A percentile compares a stretch with the other conserved stretches of the same genome.
phyloP scores from a whole-genome alignment of 2,797 vertebrate species.

The Trachops cirrhosus region DNA sequence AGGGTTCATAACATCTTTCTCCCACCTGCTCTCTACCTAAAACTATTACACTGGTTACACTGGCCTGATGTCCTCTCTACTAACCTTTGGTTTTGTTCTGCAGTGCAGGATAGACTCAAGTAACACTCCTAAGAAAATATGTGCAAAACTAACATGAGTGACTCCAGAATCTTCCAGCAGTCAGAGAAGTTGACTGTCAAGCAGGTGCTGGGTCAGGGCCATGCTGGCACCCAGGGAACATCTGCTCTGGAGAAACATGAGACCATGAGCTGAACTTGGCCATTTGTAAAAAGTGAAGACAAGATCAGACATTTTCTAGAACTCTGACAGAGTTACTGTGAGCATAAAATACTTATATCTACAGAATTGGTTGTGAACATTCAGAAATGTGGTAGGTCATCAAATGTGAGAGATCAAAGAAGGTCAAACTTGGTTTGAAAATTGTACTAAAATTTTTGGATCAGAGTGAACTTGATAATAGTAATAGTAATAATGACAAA shows the following conservation, averaged over 20 bases:
- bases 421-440: neutral
- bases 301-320: neutral
- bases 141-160: constrained; percentile 78
- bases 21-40: neutral
- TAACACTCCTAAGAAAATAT: constrained; percentile 81
- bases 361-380: neutral
- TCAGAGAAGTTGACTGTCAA: neutral
- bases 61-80: neutral
- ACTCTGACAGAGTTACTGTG: neutral
- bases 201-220: rapidly evolving
- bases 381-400: neutral
- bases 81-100: constrained; percentile 21
- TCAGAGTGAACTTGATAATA: neutral
- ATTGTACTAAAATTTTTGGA: neutral
- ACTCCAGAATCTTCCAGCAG: constrained; percentile 31
- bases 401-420: neutral
- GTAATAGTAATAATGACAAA: neutral
- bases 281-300: neutral
- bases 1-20: constrained; percentile 37
- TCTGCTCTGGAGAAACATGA: constrained; percentile 56
- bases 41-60: neutral
- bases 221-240: neutral
- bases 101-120: constrained; percentile 78
- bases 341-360: neutral
- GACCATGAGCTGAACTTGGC: constrained; percentile 28